Conservation (phyloP, 2,888 invertebrate genomes). For the Carcina quercana region DNA sequence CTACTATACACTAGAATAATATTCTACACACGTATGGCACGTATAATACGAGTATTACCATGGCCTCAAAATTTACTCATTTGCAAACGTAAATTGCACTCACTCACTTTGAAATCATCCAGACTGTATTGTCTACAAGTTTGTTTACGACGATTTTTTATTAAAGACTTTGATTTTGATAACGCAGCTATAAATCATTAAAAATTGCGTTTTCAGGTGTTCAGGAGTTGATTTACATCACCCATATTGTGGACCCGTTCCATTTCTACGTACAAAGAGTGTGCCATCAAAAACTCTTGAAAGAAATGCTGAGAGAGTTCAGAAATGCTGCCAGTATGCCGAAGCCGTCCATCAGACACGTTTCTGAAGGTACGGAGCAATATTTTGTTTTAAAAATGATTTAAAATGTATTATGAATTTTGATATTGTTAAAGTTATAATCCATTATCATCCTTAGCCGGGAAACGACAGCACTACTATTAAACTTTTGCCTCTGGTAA, state of each 20-base stretch:
- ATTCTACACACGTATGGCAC: too few species aligned
- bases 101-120: too few species aligned
- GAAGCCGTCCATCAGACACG: slow-evolving; percentile 38
- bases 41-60: too few species aligned
- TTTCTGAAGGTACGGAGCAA: slow-evolving; percentile 40
- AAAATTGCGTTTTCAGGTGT: slow-evolving; percentile 57
- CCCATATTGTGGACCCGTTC: slow-evolving; percentile 75
- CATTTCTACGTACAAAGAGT: slow-evolving; percentile 75
- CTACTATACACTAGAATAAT: too few species aligned
- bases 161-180: too few species aligned
- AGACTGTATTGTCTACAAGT: too few species aligned
- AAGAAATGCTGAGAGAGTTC: slow-evolving; percentile 52
- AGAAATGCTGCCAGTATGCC: slow-evolving; percentile 43
- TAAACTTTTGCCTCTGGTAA: too few species aligned
- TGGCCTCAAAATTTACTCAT: too few species aligned
- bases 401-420: background rate
- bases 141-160: too few species aligned
- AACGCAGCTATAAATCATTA: too few species aligned
- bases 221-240: slow-evolving; percentile 67
- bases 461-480: too few species aligned
- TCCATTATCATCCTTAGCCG: background rate
- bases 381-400: background rate
- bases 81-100: too few species aligned
- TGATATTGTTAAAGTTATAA: background rate
- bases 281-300: slow-evolving; percentile 42